Evolutionary conservation across 2,888 invertebrate genomes (phyloP), one percentile per base, ranked within the genome.

Genomic region (Hypena proboscidalis): DNA sequence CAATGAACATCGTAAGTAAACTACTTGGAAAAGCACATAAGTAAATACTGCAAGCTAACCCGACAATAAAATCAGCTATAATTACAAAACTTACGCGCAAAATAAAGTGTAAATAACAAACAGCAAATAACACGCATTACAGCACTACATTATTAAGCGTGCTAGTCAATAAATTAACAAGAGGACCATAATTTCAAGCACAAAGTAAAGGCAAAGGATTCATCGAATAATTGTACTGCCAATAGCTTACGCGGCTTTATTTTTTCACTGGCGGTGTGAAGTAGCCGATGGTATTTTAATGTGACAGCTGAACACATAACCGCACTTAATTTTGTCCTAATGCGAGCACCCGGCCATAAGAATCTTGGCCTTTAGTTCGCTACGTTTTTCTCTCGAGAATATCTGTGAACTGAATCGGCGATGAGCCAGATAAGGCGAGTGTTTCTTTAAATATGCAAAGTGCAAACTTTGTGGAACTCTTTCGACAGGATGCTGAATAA

Each of bases 321-420:
- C 74, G 84, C 89, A 90, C 90, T 90, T 89, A 90, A 90, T 89
- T 87, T 88, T 83, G 83, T 81, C 85, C 89, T 89, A 88, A 90
- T 86, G 85, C 80, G 85, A 79, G 72, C 74, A 72, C 64, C 67
- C 54, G 72, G 67, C 73, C 70, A 71, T 74, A 83, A 80, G 84
- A 83, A 83, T 87, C 80, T 72, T 63, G 65, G 62, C 53, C 72
- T 78, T 75, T 70, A 65, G 69, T 74, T 67, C 53, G 67, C 74
- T 78, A 74, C 74, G 78, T 84, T 88, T 88, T 83, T 83, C 82
- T 75, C 74, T 50, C 35, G 62, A 58, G 77, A 80, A 82, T 88
- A 88, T 87, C 85, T 82, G 80, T 72, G 80, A 73, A 79, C 80
- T 68, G 83, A 84, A 87, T 88, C 85, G 75, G 67, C 81, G 90